Percentiles rank a stretch among this genome's conserved stretches.
phyloP scores from a whole-genome alignment of 2,797 vertebrate species.

The Periophthalmus magnuspinnatus region DNA sequence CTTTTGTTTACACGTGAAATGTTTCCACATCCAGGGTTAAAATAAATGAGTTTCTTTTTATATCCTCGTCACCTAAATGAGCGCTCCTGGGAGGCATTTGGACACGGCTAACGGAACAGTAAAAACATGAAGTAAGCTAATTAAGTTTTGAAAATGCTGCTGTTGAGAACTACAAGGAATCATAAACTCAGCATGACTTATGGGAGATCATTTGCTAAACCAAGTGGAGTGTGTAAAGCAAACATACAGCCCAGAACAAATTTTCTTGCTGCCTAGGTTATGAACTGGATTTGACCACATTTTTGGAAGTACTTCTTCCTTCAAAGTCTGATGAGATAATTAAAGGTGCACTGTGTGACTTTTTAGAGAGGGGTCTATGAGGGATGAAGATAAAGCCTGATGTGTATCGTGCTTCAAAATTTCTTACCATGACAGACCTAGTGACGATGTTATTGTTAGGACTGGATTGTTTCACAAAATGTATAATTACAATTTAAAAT shows the following conservation, averaged over 20 bases:
- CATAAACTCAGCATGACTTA: neutral
- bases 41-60: constrained; percentile 23
- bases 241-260: neutral
- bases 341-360: neutral
- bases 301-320: too few species aligned
- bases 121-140: neutral
- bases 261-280: neutral
- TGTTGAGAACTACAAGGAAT: neutral
- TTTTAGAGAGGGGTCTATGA: neutral
- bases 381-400: too few species aligned
- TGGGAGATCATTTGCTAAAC: neutral
- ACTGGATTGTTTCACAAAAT: too few species aligned
- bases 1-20: constrained; percentile 45
- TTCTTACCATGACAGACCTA: too few species aligned
- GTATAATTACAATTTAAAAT: too few species aligned
- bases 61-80: constrained; percentile 42
- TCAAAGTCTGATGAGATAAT: neutral
- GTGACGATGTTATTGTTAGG: too few species aligned
- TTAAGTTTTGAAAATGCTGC: neutral
- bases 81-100: constrained; percentile 10
- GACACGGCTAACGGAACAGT: neutral
- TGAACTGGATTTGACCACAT: too few species aligned
- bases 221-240: neutral
- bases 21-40: constrained; percentile 10
- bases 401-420: too few species aligned